A percentile compares a stretch with the other conserved stretches of the same genome.
phyloP scores from a whole-genome alignment of 2,113 vertebrate species.

The Pipra filicauda region DNA sequence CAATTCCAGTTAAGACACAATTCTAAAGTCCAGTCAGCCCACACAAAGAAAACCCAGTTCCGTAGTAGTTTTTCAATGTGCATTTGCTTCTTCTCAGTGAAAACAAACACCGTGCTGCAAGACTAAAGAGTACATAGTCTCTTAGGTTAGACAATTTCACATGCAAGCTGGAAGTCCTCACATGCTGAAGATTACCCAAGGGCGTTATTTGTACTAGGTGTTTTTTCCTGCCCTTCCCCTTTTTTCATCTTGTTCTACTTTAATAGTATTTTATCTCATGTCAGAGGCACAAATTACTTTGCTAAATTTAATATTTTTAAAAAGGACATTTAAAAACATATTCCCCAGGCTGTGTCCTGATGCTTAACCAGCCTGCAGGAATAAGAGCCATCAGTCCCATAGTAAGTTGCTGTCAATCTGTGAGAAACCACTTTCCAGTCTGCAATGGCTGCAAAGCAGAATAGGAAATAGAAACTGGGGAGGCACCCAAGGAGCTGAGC shows the following conservation, averaged over 20 bases:
- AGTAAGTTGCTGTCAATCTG: background rate
- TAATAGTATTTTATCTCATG: background rate
- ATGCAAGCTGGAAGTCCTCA: background rate
- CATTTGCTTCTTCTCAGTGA: background rate
- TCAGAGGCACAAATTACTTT: background rate
- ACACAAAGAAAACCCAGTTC: background rate
- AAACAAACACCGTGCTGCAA: background rate
- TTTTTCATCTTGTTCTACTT: background rate
- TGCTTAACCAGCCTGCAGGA: background rate
- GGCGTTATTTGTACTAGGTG: background rate
- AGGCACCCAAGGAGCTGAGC: background rate
- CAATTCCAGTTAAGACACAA: background rate
- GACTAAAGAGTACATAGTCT: background rate
- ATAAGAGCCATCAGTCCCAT: background rate
- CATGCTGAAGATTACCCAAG: background rate
- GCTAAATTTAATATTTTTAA: background rate
- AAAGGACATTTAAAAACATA: background rate
- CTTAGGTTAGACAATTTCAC: background rate
- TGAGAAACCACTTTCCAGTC: background rate
- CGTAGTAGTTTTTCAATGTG: background rate
- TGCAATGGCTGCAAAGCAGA: background rate
- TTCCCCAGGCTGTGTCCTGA: background rate
- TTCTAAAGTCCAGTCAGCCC: background rate
- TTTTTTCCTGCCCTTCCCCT: background rate
- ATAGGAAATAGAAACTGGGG: background rate